Evolutionary conservation across 2,113 vertebrate genomes (phyloP).

Genomic region (Hemibagrus wyckioides): DNA sequence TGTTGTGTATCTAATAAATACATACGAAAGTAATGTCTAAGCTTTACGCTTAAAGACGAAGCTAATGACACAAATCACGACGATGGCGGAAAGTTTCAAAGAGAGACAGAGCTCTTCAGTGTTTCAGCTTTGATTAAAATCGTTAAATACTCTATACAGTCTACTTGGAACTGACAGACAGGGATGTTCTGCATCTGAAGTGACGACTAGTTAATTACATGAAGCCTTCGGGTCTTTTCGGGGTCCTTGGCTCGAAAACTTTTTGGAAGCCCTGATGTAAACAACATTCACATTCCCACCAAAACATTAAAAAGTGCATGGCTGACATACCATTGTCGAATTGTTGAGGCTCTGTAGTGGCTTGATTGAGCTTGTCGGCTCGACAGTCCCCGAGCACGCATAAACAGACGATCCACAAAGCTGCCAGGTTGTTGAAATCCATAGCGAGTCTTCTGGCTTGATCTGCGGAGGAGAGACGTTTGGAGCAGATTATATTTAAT

Average conservation of each 20-base stretch:
- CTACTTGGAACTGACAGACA: background rate
- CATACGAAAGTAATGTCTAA: background rate
- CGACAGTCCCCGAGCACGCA: slow-evolving; percentile 65
- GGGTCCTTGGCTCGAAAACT: background rate
- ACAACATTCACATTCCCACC: background rate
- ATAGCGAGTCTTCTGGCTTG: slow-evolving; percentile 60
- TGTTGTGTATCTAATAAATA: background rate
- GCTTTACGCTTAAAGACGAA: background rate
- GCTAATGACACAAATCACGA: background rate
- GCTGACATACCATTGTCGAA: slow-evolving; percentile 64
- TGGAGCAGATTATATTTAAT: background rate
- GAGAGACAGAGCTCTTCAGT: background rate
- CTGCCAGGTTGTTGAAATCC: slow-evolving; percentile 68
- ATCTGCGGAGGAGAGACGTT: background rate
- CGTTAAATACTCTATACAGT: background rate
- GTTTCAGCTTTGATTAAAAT: background rate
- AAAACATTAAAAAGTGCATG: slow-evolving; percentile 52
- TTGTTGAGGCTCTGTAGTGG: slow-evolving; percentile 52
- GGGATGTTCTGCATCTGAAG: background rate
- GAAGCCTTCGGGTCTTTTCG: background rate
- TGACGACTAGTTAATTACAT: background rate
- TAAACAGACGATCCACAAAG: slow-evolving; percentile 70
- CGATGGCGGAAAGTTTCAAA: background rate
- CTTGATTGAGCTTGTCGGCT: slow-evolving; percentile 62
- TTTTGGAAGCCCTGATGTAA: background rate